Conservation (phyloP, 92 coral and sea anemone species). For the Blastomussa wellsi region DNA sequence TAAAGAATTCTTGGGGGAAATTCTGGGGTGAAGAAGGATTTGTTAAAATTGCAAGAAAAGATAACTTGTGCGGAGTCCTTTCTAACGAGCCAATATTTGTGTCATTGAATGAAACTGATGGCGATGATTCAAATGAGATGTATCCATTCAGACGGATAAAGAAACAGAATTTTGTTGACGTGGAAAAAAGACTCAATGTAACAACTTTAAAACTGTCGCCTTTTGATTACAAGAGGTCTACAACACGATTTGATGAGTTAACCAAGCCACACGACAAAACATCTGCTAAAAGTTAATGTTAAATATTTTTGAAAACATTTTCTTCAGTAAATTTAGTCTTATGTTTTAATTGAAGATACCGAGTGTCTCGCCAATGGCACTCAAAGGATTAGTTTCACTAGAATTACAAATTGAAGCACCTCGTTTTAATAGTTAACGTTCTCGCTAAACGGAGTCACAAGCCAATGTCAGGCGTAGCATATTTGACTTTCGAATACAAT, state of each 20-base stretch:
- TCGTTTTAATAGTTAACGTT: no score
- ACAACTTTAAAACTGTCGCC: constrained; percentile 71
- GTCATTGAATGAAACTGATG: constrained; percentile 52
- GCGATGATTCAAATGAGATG: constrained; percentile 21
- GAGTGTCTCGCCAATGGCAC: no score
- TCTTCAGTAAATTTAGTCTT: background rate
- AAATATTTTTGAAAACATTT: background rate
- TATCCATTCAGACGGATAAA: constrained; percentile 79
- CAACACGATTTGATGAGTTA: constrained; percentile 26
- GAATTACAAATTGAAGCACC: background rate
- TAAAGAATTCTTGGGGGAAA: constrained; percentile 96
- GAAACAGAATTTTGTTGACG: constrained; percentile 46
- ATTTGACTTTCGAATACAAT: no score
- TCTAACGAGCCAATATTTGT: constrained; percentile 84
- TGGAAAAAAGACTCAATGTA: constrained; percentile 45
- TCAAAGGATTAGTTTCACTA: background rate
- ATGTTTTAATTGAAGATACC: background rate
- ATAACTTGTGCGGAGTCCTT: constrained; percentile 86
- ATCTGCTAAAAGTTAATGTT: background rate
- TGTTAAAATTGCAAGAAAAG: constrained; percentile 66
- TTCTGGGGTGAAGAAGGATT: constrained; percentile 93
- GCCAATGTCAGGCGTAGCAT: no score
- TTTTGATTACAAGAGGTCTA: constrained; percentile 83
- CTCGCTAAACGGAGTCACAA: no score
- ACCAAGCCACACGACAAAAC: background rate